phyloP scores from a whole-genome alignment of 2,888 invertebrate species.

The Liodrosophila aerea region DNA sequence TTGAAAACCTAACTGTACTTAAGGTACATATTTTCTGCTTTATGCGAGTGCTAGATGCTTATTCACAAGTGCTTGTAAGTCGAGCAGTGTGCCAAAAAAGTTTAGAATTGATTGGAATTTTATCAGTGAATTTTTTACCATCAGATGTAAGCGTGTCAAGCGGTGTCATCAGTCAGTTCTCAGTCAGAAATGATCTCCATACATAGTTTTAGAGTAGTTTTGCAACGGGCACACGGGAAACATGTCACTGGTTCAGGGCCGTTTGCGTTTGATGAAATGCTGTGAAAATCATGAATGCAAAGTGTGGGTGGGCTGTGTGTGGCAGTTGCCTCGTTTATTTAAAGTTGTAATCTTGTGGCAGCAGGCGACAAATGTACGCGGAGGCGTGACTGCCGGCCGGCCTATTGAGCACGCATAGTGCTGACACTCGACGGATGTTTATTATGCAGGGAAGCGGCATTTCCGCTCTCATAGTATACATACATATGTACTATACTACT shows the following conservation, averaged over 20 bases:
- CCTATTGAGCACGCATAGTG: conserved; percentile 69
- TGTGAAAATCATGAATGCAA: conserved; percentile 55
- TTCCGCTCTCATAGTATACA: conserved; percentile 15
- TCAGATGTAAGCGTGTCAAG: conserved; percentile 43
- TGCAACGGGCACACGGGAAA: conserved; percentile 39
- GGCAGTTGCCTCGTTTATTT: conserved; percentile 31
- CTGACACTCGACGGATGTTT: conserved; percentile 38
- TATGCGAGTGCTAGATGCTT: too few species aligned
- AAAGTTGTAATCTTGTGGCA: conserved; percentile 44
- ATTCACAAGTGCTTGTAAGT: too few species aligned
- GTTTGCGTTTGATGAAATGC: conserved; percentile 42
- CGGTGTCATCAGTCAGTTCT: neutral
- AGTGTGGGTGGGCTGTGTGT: conserved; percentile 24
- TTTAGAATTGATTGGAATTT: too few species aligned
- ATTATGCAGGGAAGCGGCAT: conserved; percentile 51
- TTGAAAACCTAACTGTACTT: too few species aligned
- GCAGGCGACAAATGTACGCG: neutral
- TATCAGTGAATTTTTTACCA: too few species aligned
- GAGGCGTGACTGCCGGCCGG: conserved; percentile 16
- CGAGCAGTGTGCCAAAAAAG: too few species aligned
- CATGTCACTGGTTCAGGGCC: conserved; percentile 76
- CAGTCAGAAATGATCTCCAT: conserved; percentile 1
- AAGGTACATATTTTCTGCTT: too few species aligned
- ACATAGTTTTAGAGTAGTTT: conserved; percentile 16
- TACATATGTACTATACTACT: neutral